Evolutionary conservation across 1,140 invertebrate genomes (phyloP).

Genomic region (Heliconius himera): DNA sequence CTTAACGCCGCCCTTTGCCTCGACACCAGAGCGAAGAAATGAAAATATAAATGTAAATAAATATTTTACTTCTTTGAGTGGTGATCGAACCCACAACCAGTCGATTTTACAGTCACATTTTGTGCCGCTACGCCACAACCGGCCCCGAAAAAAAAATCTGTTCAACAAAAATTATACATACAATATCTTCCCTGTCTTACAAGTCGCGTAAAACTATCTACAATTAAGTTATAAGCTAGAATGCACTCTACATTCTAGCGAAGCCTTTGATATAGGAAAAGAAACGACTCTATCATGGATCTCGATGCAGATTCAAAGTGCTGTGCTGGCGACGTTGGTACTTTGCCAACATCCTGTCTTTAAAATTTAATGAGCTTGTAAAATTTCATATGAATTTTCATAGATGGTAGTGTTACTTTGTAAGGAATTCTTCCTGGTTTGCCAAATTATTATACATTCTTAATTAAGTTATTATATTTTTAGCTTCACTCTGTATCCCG

Average conservation of each 20-base stretch:
- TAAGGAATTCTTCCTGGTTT: not conserved
- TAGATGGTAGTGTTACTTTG: slow-evolving; percentile 18
- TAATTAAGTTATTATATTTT: no score
- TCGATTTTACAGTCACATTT: no score
- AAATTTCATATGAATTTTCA: slow-evolving; percentile 46
- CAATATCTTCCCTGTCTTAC: not conserved
- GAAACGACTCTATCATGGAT: slow-evolving; percentile 8
- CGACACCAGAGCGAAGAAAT: no score
- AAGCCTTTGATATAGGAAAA: slow-evolving; percentile 17
- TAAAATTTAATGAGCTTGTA: slow-evolving; percentile 45
- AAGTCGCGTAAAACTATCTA: not conserved
- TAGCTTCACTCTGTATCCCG: no score
- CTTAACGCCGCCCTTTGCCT: no score
- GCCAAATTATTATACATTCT: no score
- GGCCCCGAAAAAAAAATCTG: no score
- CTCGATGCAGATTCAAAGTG: slow-evolving; percentile 14
- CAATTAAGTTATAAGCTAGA: not conserved
- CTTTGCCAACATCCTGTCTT: slow-evolving; percentile 40
- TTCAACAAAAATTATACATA: not conserved
- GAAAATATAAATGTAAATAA: no score
- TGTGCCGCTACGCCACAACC: no score
- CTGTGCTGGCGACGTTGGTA: slow-evolving; percentile 31
- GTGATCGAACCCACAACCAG: no score
- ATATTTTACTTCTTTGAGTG: no score
- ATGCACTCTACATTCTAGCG: slow-evolving; percentile 3